These are phyloP conservation scores for Ophion obscuratus DNA, from an alignment of 2,888 invertebrate genomes.

Conservation along the genomic window DNA sequence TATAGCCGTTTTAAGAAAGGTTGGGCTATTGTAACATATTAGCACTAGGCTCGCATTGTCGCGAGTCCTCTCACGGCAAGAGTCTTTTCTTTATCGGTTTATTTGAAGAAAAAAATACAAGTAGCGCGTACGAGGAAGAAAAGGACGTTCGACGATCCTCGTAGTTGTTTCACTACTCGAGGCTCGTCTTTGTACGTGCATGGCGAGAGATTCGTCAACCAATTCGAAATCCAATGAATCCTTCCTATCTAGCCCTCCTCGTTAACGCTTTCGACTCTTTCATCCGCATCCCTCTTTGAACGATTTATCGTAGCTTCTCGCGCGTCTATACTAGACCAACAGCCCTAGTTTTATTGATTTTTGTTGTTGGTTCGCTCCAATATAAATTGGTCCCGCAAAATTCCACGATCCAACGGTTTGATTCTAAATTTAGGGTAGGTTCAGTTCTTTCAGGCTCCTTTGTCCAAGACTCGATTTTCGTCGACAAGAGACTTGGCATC, in stretches of 20 bases:
- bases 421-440: constrained; percentile 57
- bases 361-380: constrained; percentile 65
- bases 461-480: constrained; percentile 16
- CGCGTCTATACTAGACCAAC: constrained; percentile 15
- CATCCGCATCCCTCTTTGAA: background rate
- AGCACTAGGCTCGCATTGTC: background rate
- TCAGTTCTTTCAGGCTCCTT: constrained; percentile 60
- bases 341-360: constrained; percentile 12
- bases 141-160: background rate
- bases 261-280: too few relatives aligned
- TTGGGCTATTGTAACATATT: background rate
- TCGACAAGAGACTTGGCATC: background rate
- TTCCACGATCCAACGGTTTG: constrained; percentile 70
- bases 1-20: too few relatives aligned
- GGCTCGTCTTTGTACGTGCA: background rate
- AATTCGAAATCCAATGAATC: background rate
- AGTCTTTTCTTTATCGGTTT: constrained; percentile 42
- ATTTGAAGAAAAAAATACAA: background rate
- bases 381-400: constrained; percentile 75
- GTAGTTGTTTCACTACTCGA: background rate
- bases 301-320: background rate
- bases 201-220: background rate
- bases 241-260: background rate
- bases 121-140: background rate
- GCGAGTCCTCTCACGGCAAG: constrained; percentile 54